Base-by-base conservation (phyloP, 2,888 invertebrate species). In the Scaptomyza cyrtandrae region DNA sequence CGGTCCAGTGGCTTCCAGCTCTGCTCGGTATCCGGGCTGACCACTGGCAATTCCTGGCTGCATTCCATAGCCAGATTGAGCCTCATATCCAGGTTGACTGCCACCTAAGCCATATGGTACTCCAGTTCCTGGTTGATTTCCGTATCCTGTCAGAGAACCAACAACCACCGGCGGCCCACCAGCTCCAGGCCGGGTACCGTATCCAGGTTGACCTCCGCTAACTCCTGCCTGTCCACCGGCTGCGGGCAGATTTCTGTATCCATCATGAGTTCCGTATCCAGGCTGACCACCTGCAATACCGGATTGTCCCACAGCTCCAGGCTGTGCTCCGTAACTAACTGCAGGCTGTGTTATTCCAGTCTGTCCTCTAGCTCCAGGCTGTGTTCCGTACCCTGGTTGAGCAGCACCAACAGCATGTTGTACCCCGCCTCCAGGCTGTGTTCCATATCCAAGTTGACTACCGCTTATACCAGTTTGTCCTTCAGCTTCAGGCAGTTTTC, bases 41-140 rank as follows among this genome's bases (percentile, higher is more conserved):
- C 41, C 54, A 3, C 64, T 49, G 2, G 16, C 56, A 11, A 27
- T 16, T n/a, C 53, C 59, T 1, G 61, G 43, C 9, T 58, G 64
- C 0, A 65, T 66, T n/a, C 66, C 66, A 7, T 24, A n/a, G 19
- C 70, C 70, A 9, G 61, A 48, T 24, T 70, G 58, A 0, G 45
- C 31, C 7, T 55, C 75, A 7, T 44, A 37, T 10, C 61, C 61
- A 7, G 57, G 39, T 19, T 73, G 59, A 9, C 6, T 16, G 13
- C 45, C 29, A 10, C 45, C 44, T 1, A n/a, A 19, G n/a, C 52
- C 59, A 0, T 41, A n/a, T 4, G 35, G 72, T 0, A 56, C 24
- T 6, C 55, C 55, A 10, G n/a, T 11, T 35, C 33, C 53, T 10
- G 55, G 3, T 6, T 29, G 29, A 29, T 2, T 29, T 29, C 41